Evolutionary conservation across 2,888 invertebrate genomes (phyloP).

Genomic region (Shargacucullia verbasci): DNA sequence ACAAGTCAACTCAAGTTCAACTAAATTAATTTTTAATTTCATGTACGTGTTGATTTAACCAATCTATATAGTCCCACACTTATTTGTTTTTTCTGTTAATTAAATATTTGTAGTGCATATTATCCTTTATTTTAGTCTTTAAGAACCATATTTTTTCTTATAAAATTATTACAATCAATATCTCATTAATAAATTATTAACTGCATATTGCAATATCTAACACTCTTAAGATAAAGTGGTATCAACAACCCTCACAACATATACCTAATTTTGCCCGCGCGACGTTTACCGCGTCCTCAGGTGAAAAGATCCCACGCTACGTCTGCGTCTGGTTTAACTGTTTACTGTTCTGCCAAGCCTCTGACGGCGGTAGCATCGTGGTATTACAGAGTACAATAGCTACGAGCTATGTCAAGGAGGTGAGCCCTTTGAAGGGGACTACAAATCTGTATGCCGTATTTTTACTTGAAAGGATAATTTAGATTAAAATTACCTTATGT

Average conservation of each 20-base stretch:
- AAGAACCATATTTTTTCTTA: no score
- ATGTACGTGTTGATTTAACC: no score
- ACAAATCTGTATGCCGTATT: not conserved
- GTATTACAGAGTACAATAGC: constrained; percentile 44
- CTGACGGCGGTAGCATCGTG: constrained; percentile 13
- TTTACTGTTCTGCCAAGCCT: constrained; percentile 64
- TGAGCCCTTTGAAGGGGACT: constrained; percentile 14
- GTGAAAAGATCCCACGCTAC: constrained; percentile 87
- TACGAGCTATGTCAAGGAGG: constrained; percentile 38
- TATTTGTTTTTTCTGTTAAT: no score
- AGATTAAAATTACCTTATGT: no score
- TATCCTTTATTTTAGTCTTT: no score
- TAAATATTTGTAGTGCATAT: no score
- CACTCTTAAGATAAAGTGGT: constrained; percentile 9
- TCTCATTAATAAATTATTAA: no score
- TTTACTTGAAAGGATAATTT: not conserved
- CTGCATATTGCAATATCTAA: no score
- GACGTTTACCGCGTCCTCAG: constrained; percentile 77
- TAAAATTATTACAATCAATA: no score
- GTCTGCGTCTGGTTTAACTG: constrained; percentile 79
- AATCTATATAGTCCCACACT: no score
- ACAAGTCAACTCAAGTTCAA: no score
- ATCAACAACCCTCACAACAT: constrained; percentile 62
- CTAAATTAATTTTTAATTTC: no score
- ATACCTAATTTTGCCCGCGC: constrained; percentile 58